Percentiles rank a stretch among this genome's conserved stretches.
Conservation (phyloP, 2,113 vertebrate genomes). For the Epinephelus fuscoguttatus region DNA sequence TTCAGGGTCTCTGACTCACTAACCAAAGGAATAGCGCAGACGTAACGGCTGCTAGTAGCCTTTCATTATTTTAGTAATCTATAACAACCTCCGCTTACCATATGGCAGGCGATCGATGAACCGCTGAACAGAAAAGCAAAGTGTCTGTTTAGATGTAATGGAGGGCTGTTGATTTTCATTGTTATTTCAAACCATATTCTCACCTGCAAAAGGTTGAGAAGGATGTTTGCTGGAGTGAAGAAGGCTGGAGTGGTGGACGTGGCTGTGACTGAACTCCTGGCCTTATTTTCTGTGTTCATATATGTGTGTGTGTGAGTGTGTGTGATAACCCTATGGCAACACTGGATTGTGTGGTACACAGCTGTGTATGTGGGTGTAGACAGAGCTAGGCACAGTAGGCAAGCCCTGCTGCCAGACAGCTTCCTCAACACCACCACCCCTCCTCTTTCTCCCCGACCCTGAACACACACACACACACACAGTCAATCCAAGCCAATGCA, state of each 20-base stretch:
- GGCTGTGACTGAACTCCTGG: constrained; percentile 22
- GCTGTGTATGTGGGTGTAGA: constrained; percentile 78
- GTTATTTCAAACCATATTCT: constrained; percentile 25
- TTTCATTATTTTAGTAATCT: constrained; percentile 74
- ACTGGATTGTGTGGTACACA: constrained; percentile 74
- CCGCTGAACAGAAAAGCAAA: constrained; percentile 56
- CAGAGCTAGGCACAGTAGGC: constrained; percentile 64
- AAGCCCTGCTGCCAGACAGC: constrained; percentile 77
- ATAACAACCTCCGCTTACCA: constrained; percentile 67
- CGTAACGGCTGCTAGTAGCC: constrained; percentile 52
- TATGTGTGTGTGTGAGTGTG: constrained; percentile 39
- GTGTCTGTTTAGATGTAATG: constrained; percentile 59
- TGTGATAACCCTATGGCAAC: constrained; percentile 66
- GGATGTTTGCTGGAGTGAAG: constrained; percentile 36
- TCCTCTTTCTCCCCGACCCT: constrained; percentile 17
- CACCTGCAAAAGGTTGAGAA: constrained; percentile 23
- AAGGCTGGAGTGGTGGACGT: constrained; percentile 21
- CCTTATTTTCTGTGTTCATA: constrained; percentile 12
- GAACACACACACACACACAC: constrained; percentile 15
- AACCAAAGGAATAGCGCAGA: constrained; percentile 64
- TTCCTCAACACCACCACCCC: constrained; percentile 54
- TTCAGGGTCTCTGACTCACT: constrained; percentile 73
- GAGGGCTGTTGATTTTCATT: constrained; percentile 49
- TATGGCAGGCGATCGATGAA: constrained; percentile 70
- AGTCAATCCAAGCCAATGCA: constrained; percentile 35